Percentiles rank a stretch among this genome's conserved stretches.
These are phyloP conservation scores for Drosophila anceps DNA, from an alignment of 2,888 invertebrate genomes.

Conservation along the genomic window DNA sequence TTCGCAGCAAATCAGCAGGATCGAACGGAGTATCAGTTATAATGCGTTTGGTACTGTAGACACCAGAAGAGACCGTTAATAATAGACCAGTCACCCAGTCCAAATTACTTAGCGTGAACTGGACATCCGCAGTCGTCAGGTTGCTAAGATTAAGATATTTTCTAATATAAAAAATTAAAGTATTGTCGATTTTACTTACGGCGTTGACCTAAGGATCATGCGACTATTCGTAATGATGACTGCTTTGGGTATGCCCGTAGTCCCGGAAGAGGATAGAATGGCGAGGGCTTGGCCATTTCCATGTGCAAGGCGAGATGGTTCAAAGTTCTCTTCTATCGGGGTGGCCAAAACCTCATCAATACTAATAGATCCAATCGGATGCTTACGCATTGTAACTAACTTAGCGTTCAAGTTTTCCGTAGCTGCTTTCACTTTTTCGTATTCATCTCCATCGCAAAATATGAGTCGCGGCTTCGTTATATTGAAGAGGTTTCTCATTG, in stretches of 20 bases:
- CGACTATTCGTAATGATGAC: slow-evolving; percentile 64
- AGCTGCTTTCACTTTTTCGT: slow-evolving; percentile 49
- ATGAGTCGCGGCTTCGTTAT: slow-evolving; percentile 68
- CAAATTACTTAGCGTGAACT: slow-evolving; percentile 66
- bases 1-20: slow-evolving; percentile 56
- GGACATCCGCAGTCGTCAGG: slow-evolving; percentile 67
- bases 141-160: background rate
- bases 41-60: slow-evolving; percentile 69
- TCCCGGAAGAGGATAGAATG: slow-evolving; percentile 82
- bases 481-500: slow-evolving; percentile 49
- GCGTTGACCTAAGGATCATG: slow-evolving; percentile 25
- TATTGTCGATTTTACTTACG: slow-evolving; percentile 29
- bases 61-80: slow-evolving; percentile 62
- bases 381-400: slow-evolving; percentile 68
- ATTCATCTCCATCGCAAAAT: slow-evolving; percentile 74
- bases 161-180: no score
- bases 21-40: slow-evolving; percentile 69
- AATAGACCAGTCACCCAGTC: slow-evolving; percentile 73
- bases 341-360: slow-evolving; percentile 52
- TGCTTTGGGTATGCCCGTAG: slow-evolving; percentile 81
- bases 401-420: slow-evolving; percentile 31
- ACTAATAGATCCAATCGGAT: slow-evolving; percentile 30
- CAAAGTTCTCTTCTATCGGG: slow-evolving; percentile 42
- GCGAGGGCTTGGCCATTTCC: slow-evolving; percentile 76
- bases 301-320: slow-evolving; percentile 61